phyloP scores from a whole-genome alignment of 2,888 invertebrate species.

The Bibio marci region DNA sequence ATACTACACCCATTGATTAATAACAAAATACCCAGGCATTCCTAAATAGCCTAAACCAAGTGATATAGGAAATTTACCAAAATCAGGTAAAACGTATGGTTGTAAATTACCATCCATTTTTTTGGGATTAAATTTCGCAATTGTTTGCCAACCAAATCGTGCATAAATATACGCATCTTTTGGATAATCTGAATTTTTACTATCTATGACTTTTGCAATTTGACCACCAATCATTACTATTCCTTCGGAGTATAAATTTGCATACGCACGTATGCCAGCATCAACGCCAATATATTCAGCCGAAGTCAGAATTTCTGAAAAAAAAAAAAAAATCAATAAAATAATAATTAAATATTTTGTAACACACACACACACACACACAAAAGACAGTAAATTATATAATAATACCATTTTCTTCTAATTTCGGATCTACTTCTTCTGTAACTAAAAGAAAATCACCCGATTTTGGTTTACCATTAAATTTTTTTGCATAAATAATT shows the following conservation, averaged over 20 bases:
- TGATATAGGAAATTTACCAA: constrained; percentile 39
- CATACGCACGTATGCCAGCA: constrained; percentile 49
- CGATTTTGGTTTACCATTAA: constrained; percentile 24
- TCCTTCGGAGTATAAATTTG: constrained; percentile 35
- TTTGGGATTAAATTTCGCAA: constrained; percentile 27
- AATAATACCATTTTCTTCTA: constrained; percentile 28
- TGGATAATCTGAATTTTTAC: constrained; percentile 43
- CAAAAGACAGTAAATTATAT: no score
- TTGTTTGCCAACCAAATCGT: constrained; percentile 48
- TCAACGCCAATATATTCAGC: constrained; percentile 54
- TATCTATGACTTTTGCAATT: constrained; percentile 49
- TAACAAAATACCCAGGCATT: constrained; percentile 55
- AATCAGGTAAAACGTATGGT: constrained; percentile 36
- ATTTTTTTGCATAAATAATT: constrained; percentile 41
- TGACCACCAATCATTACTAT: constrained; percentile 52
- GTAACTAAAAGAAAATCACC: constrained; percentile 28
- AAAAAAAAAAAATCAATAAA: no score
- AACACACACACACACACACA: no score
- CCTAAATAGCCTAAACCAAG: constrained; percentile 48
- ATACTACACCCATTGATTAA: no score
- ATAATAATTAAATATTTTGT: no score
- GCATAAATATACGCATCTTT: constrained; percentile 45
- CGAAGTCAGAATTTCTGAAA: constrained; percentile 45
- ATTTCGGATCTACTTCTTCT: constrained; percentile 21
- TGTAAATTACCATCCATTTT: constrained; percentile 9